Evolutionary conservation across 2,888 invertebrate species (phyloP).

Genomic region (Agrotis puta): DNA sequence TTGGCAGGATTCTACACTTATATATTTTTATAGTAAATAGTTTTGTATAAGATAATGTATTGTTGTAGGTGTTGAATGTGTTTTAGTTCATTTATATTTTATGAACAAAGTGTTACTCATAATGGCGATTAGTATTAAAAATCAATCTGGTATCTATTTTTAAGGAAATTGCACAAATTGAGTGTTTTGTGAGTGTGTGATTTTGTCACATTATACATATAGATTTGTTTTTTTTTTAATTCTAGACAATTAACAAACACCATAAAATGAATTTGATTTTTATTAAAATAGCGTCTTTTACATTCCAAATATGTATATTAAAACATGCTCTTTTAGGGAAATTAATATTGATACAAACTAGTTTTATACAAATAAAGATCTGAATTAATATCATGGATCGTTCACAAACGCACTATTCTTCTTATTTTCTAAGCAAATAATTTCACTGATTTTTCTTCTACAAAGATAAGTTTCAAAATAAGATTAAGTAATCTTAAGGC

Average conservation of each 20-base stretch:
- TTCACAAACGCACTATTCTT: slow-evolving; percentile 18
- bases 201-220: background rate
- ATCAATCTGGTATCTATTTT: background rate
- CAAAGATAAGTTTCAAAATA: slow-evolving; percentile 23
- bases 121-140: slow-evolving; percentile 4
- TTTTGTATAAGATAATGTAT: slow-evolving; percentile 11
- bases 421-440: slow-evolving; percentile 21
- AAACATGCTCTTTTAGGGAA: slow-evolving; percentile 3
- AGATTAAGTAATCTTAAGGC: slow-evolving; percentile 38
- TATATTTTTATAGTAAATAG: slow-evolving; percentile 1
- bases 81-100: slow-evolving; percentile 23
- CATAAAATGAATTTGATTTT: slow-evolving; percentile 24
- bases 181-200: slow-evolving; percentile 12
- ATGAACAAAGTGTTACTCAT: background rate
- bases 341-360: slow-evolving; percentile 9
- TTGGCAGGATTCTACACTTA: background rate
- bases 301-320: slow-evolving; percentile 40
- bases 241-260: slow-evolving; percentile 12
- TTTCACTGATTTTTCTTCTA: slow-evolving; percentile 1
- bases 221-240: background rate
- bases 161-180: slow-evolving; percentile 22
- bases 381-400: slow-evolving; percentile 31
- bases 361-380: slow-evolving; percentile 14
- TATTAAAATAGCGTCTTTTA: slow-evolving; percentile 43
- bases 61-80: slow-evolving; percentile 26